Evolutionary conservation across 1,140 invertebrate species (phyloP).

Genomic region (Sweltsa coloradensis): DNA sequence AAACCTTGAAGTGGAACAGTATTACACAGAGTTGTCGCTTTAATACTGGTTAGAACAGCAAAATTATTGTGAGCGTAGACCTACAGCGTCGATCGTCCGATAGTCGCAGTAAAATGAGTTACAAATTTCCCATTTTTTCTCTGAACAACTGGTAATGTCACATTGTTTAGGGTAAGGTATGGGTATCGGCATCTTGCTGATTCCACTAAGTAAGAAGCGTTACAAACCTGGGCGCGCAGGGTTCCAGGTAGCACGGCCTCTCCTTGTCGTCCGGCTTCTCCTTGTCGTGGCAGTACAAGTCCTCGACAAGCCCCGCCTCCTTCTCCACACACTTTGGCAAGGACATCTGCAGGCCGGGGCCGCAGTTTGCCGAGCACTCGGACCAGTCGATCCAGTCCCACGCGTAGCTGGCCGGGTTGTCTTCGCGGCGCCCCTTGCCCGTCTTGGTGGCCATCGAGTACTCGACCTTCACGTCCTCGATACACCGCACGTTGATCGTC

Average conservation of each 20-base stretch:
- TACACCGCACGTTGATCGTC: slow-evolving; percentile 23
- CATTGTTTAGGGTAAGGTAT: slow-evolving; percentile 1
- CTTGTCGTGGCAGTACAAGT: slow-evolving; percentile 22
- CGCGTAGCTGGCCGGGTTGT: no score
- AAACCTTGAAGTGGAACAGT: no score
- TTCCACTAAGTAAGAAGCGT: not conserved
- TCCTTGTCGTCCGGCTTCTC: slow-evolving; percentile 21
- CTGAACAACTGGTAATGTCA: no score
- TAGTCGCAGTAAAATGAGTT: no score
- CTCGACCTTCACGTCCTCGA: slow-evolving; percentile 24
- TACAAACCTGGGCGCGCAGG: slow-evolving; percentile 23
- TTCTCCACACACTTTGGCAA: slow-evolving; percentile 25
- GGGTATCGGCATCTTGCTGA: slow-evolving; percentile 3
- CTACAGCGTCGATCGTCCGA: no score
- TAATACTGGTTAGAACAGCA: no score
- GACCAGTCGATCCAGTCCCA: slow-evolving; percentile 43
- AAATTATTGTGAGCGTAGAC: no score
- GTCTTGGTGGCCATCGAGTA: slow-evolving; percentile 23
- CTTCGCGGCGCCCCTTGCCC: slow-evolving; percentile 25
- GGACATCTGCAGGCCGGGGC: slow-evolving; percentile 33
- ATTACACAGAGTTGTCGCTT: no score
- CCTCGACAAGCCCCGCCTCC: slow-evolving; percentile 24
- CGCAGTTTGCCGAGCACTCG: slow-evolving; percentile 43
- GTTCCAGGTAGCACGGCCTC: slow-evolving; percentile 24
- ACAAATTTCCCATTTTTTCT: no score